Percentiles rank a stretch among this genome's conserved stretches.
Evolutionary conservation across 2,113 vertebrate species (phyloP).

Genomic region (Thomomys bottae): DNA sequence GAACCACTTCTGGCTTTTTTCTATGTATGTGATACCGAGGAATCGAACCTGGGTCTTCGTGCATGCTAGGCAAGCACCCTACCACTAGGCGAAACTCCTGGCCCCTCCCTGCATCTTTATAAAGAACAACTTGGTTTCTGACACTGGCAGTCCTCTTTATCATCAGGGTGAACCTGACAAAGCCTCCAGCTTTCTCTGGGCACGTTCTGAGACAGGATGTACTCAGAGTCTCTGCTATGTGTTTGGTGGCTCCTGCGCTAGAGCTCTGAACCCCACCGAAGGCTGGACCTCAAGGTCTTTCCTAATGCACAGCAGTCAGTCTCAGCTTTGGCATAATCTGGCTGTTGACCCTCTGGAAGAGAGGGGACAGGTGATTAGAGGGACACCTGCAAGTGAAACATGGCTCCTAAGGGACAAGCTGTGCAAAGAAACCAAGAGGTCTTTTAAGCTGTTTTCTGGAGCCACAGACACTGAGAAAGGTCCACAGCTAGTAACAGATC

Average conservation of each 20-base stretch:
- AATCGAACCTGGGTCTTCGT: too few relatives aligned
- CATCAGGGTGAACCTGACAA: neutral
- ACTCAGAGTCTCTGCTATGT: neutral
- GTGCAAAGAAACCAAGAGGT: slow-evolving; percentile 43
- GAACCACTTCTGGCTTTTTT: too few relatives aligned
- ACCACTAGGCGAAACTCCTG: too few relatives aligned
- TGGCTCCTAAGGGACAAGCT: slow-evolving; percentile 22
- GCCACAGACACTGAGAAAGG: slow-evolving; percentile 1
- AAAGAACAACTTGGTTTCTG: slow-evolving; percentile 46
- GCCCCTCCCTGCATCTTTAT: neutral
- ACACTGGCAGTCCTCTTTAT: slow-evolving; percentile 2
- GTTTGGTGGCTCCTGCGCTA: neutral
- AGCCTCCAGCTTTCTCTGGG: neutral
- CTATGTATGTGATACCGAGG: too few relatives aligned
- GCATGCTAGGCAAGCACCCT: too few relatives aligned
- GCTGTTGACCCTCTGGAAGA: neutral
- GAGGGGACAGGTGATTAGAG: neutral
- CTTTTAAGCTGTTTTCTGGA: slow-evolving; percentile 38
- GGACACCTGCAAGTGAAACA: slow-evolving; percentile 27
- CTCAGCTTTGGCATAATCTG: neutral
- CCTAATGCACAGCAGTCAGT: neutral
- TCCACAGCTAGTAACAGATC: slow-evolving; percentile 29
- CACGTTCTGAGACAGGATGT: neutral
- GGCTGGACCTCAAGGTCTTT: neutral
- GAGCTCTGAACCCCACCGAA: neutral